These are phyloP conservation scores for Syngnathus typhle DNA, from an alignment of 2,113 vertebrate species.

Conservation along the genomic window DNA sequence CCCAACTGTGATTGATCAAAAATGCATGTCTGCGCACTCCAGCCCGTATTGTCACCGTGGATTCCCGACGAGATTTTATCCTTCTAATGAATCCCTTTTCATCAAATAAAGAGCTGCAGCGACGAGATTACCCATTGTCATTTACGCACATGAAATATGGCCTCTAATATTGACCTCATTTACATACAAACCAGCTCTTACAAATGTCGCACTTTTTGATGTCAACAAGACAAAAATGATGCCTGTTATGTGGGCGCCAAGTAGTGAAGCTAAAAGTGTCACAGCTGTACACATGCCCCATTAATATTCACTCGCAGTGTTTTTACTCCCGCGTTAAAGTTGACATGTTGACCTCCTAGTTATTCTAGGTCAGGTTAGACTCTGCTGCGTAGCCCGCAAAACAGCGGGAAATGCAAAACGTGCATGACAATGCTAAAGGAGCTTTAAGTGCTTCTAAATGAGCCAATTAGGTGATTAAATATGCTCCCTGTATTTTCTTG, in stretches of 20 bases:
- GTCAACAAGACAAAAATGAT: background rate
- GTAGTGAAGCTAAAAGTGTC: background rate
- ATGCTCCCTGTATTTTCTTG: conserved; percentile 17
- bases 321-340: conserved; percentile 1
- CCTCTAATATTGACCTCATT: conserved; percentile 2
- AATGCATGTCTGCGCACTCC: conserved; percentile 11
- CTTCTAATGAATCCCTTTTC: conserved; percentile 10
- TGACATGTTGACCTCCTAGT: conserved; percentile 15
- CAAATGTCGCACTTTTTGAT: background rate
- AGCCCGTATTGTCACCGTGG: conserved; percentile 10
- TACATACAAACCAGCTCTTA: background rate
- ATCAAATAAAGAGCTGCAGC: conserved; percentile 45
- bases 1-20: conserved; percentile 25
- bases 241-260: background rate
- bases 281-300: background rate
- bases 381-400: conserved; percentile 5
- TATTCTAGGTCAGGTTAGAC: conserved; percentile 23
- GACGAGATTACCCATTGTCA: conserved; percentile 8
- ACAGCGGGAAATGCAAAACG: conserved; percentile 23
- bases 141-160: conserved; percentile 15
- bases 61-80: conserved; percentile 17
- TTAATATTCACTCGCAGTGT: conserved; percentile 1
- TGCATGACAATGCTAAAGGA: conserved; percentile 22
- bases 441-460: conserved; percentile 15
- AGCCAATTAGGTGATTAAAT: conserved; percentile 34